Evolutionary conservation across 1,140 invertebrate genomes (phyloP).

Genomic region (Drosophila erecta): DNA sequence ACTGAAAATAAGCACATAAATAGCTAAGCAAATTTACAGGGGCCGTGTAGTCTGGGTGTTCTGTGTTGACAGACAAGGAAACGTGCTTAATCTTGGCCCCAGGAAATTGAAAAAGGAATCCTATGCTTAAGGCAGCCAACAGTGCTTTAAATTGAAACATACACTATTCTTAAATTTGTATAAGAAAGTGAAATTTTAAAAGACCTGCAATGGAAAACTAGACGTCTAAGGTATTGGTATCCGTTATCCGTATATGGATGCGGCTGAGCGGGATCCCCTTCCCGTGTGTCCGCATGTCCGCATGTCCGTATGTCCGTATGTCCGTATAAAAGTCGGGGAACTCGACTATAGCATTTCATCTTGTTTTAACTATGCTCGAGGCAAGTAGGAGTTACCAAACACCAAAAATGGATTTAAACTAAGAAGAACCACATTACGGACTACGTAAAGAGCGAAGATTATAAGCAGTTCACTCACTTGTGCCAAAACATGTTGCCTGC

Average conservation of each 20-base stretch:
- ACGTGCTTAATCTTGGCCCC: constrained; percentile 74
- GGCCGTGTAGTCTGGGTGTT: constrained; percentile 7
- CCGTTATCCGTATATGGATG: too few relatives aligned
- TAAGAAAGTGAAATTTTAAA: not conserved
- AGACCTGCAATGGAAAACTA: not conserved
- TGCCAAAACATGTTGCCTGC: constrained; percentile 88
- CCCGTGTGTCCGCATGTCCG: too few relatives aligned
- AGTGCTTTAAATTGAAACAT: constrained; percentile 9
- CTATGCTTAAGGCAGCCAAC: not conserved
- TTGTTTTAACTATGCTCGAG: too few relatives aligned
- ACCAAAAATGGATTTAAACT: too few relatives aligned
- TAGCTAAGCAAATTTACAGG: constrained; percentile 73
- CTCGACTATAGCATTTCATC: too few relatives aligned
- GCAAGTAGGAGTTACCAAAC: too few relatives aligned
- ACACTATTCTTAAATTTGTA: constrained; percentile 2
- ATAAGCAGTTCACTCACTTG: constrained; percentile 85
- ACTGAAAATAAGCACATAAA: constrained; percentile 77
- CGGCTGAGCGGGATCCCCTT: too few relatives aligned
- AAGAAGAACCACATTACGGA: too few relatives aligned
- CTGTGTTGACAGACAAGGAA: constrained; percentile 47
- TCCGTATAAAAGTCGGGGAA: too few relatives aligned
- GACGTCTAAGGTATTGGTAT: too few relatives aligned
- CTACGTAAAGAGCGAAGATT: too few relatives aligned
- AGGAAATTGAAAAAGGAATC: constrained; percentile 18
- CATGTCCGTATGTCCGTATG: too few relatives aligned